These are phyloP conservation scores for Rhinichthys klamathensis DNA, from an alignment of 2,113 vertebrate genomes.

Conservation along the genomic window DNA sequence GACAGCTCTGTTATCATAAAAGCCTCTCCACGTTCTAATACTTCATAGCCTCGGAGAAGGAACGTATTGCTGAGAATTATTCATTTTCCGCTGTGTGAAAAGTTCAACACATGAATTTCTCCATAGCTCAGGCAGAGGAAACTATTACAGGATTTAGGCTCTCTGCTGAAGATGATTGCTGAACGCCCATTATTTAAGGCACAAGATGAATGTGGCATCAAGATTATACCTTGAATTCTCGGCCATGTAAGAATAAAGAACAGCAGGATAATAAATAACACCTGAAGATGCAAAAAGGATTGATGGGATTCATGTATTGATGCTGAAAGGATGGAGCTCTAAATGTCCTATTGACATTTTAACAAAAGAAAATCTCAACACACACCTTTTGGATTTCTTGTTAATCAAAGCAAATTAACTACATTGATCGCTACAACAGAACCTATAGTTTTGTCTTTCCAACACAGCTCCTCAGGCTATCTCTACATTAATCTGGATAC, in stretches of 20 bases:
- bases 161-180: conserved; percentile 63
- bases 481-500: no score
- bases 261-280: conserved; percentile 45
- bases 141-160: conserved; percentile 64
- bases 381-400: not conserved
- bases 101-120: conserved; percentile 64
- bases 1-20: conserved; percentile 46
- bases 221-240: conserved; percentile 64
- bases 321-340: not conserved
- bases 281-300: conserved; percentile 19
- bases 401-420: not conserved
- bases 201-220: conserved; percentile 66
- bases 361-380: not conserved
- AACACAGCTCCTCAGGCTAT: no score
- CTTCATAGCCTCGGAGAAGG: conserved; percentile 62
- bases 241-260: conserved; percentile 51
- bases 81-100: conserved; percentile 61
- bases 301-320: conserved; percentile 8
- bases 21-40: conserved; percentile 61
- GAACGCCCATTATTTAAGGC: conserved; percentile 66
- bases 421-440: not conserved
- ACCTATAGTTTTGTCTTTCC: not conserved
- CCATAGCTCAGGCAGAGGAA: conserved; percentile 61
- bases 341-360: not conserved
- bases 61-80: conserved; percentile 63